Base-by-base conservation (phyloP, 1,140 invertebrate species). In the Penaeus japonicus region DNA sequence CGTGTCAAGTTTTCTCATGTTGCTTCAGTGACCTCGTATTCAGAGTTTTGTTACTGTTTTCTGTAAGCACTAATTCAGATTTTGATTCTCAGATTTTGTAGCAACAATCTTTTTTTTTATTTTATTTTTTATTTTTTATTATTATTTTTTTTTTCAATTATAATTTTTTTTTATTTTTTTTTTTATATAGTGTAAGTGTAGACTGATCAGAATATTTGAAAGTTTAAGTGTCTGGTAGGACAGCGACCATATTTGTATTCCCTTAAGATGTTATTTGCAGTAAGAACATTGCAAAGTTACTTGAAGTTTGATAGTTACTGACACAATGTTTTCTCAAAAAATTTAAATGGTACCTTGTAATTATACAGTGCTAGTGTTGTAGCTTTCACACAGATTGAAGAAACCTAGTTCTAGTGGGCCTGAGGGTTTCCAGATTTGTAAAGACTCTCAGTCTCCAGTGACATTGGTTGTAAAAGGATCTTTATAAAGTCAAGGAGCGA, bases 1-100 rank as follows among this genome's bases (percentile, higher is more conserved):
- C 80, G 80, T 88, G 80, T 82, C 65, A 82, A 59, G 30, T 83
- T 83, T 81, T 83, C 87, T 88, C 87, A 75, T 88, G 87, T 88
- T 88, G 87, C 87, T 88, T 88, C 87, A 88, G 87, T 88, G 87
- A 88, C 87, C 87, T 88, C 70, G 85, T 87, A 88, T 88, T 88
- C 87, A 82, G 87, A 57, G 53, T 86, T 86, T 80, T 86, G 55
- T 88, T 82, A 75, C 57, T 54, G 55, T 78, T 82, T 83, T 88
- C 35, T 57, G 87, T 88, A 88, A 88, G 87, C 87, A 88, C 80
- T 81, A 88, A 73, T 88, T 88, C 87, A 88, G 80, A 88, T 88
- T 87, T 83, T 88, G 87, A 88, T 88, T 88, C 87, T 88, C 87
- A 88, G 81, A 88, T 83, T 87, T 87, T 88, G 87, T 88, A 88